Percentiles rank a stretch among this genome's conserved stretches.
Conservation (phyloP, 2,888 invertebrate genomes). For the Ectemnius lituratus region DNA sequence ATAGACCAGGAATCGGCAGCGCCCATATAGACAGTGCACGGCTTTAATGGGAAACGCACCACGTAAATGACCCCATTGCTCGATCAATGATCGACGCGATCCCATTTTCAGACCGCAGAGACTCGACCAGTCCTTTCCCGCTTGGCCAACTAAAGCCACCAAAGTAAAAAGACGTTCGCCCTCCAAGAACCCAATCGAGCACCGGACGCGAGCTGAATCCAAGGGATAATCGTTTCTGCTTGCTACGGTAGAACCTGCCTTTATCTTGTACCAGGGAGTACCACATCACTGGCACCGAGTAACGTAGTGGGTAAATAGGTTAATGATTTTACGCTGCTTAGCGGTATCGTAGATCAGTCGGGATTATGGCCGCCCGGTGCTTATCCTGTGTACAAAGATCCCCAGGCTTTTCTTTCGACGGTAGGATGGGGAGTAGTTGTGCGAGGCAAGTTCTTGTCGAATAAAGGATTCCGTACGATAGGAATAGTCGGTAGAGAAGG, state of each 20-base stretch:
- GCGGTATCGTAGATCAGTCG: neutral
- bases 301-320: neutral
- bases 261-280: too few relatives aligned
- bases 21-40: constrained; percentile 5
- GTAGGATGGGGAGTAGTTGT: too few relatives aligned
- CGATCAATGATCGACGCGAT: constrained; percentile 22
- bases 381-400: neutral
- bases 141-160: too few relatives aligned
- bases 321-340: constrained; percentile 1
- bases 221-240: neutral
- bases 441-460: neutral
- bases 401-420: neutral
- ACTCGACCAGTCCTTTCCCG: neutral
- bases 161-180: too few relatives aligned
- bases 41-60: constrained; percentile 20
- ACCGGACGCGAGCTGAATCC: neutral
- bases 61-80: constrained; percentile 29
- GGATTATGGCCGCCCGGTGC: neutral
- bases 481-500: neutral
- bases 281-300: too few relatives aligned
- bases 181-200: too few relatives aligned
- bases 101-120: constrained; percentile 25
- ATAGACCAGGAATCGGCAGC: constrained; percentile 17
- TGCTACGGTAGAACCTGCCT: too few relatives aligned
- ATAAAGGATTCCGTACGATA: neutral